Conservation (phyloP, 1,140 invertebrate species). For the Drosophila parabipectinata region DNA sequence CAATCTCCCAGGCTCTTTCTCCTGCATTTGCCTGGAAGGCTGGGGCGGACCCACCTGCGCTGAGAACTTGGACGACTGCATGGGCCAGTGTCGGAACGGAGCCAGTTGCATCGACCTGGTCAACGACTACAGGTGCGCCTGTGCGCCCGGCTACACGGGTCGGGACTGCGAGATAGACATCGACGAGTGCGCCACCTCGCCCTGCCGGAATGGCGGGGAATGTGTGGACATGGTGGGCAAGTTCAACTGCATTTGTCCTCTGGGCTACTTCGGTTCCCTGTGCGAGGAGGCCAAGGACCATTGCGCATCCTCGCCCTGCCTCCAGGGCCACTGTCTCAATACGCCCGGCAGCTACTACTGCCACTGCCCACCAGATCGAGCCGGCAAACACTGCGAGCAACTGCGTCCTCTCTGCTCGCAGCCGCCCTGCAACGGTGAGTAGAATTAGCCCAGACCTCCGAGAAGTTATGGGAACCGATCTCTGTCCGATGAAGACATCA, state of each 20-base stretch:
- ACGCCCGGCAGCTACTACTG: constrained; percentile 95
- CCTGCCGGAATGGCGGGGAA: constrained; percentile 92
- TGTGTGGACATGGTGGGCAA: constrained; percentile 89
- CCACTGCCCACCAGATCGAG: constrained; percentile 93
- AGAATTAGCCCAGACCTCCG: constrained; percentile 8
- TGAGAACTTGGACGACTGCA: constrained; percentile 94
- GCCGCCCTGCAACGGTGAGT: constrained; percentile 85
- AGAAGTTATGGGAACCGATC: constrained; percentile 39
- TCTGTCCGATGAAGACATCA: constrained; percentile 13
- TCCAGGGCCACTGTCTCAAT: constrained; percentile 93
- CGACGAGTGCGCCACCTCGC: constrained; percentile 88
- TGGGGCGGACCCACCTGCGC: constrained; percentile 95
- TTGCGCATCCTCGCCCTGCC: constrained; percentile 92
- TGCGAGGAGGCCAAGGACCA: constrained; percentile 94
- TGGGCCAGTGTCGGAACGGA: constrained; percentile 92
- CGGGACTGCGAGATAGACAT: constrained; percentile 90
- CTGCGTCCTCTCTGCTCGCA: constrained; percentile 86
- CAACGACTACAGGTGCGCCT: constrained; percentile 92
- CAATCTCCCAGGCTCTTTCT: constrained; percentile 92
- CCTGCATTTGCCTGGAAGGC: constrained; percentile 91
- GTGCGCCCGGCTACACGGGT: constrained; percentile 89
- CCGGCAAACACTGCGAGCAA: constrained; percentile 95
- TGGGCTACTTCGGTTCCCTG: constrained; percentile 91
- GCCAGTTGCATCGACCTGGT: constrained; percentile 91
- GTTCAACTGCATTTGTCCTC: constrained; percentile 90